Base-by-base conservation (phyloP, 2,113 vertebrate species). In the Cygnus atratus region DNA sequence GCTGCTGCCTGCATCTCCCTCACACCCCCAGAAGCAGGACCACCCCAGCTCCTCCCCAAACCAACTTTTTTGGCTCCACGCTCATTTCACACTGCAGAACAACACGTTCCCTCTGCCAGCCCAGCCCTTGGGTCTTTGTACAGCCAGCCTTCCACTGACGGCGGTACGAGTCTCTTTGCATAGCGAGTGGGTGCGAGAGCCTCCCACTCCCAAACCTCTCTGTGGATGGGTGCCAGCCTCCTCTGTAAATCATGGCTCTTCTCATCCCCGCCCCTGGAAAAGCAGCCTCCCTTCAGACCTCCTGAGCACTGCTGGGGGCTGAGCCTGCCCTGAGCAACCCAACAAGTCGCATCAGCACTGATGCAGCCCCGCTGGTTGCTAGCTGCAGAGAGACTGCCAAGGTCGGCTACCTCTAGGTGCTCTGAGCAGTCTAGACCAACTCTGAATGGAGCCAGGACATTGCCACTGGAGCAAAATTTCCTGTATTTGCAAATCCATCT, bases 401-500 rank as follows among this genome's bases (percentile, higher is more conserved):
- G 31, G 66, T 66, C 1, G 0, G 28, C 50, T 92, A n/a, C 54
- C 77, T 91, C 48, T 43, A 44, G 73, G 84, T 2, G 0, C 63
- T 96, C 21, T 0, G 28, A 79, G 44, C 62, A 62, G 72, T 87
- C 86, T 91, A 92, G 80, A 93, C 28, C 72, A 80, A 77, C 29
- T 94, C 54, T 44, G 26, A 85, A 74, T 1, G 1, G 67, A 83
- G 55, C 61, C 50, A 95, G 52, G 67, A 79, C 3, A 85, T 66
- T 96, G 74, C 67, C 39, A 59, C 59, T 16, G 58, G 15, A 87
- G 39, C 59, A 95, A 91, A 91, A 79, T 90, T 89, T 96, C 81
- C 77, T 58, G 91, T 50, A 62, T 88, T 96, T 94, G 86, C 86
- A 97, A 95, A 96, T 95, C 46, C 33, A 21, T 73, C 71, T 92